Evolutionary conservation across 2,888 invertebrate genomes (phyloP), one percentile per base, ranked within the genome.

Genomic region (Cremastobaeus sp.): DNA sequence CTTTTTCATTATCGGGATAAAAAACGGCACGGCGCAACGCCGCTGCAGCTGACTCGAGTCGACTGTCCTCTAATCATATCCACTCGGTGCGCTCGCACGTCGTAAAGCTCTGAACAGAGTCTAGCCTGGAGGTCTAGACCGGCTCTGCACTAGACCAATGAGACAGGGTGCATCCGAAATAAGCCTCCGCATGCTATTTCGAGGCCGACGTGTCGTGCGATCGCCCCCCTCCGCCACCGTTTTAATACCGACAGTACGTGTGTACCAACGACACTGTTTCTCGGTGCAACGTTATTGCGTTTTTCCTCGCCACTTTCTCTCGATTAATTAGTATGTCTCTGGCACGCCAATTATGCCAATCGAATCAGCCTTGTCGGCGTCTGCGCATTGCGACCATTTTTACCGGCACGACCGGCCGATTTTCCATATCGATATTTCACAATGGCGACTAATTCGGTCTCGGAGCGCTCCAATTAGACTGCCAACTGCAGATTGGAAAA

Each of bases 121-220:
- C 82, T 82, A 80, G 82, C 79, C 80, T 83, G 78, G 79, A 83
- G 83, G 84, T 85, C 84, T 85, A 84, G 83, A 84, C 82, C 81
- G 81, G 75, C 73, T 78, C 79, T 83, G 82, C 82, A 84, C 84
- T 83, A 82, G 82, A 83, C 82, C 82, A 81, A 82, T 80, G 64
- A 77, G 81, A 79, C 82, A 77, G 79, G 78, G 77, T 78, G 81
- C 78, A 82, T 84, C 82, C 82, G 79, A 84, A 85, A 84, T 84
- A 83, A 82, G 82, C 79, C 77, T 80, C 81, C 79, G 80, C 83
- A 78, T 80, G 81, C 84, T 84, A 84, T 84, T 84, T 83, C 78
- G 78, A 83, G 84, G 76, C 75, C 79, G 76, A 78, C 78, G 79
- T 72, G 78, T 76, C 75, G 77, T 62, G 60, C 78, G 76, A 79